Evolutionary conservation across 2,888 invertebrate genomes (phyloP), one percentile per base, ranked within the genome.

Genomic region (Ceriagrion tenellum): DNA sequence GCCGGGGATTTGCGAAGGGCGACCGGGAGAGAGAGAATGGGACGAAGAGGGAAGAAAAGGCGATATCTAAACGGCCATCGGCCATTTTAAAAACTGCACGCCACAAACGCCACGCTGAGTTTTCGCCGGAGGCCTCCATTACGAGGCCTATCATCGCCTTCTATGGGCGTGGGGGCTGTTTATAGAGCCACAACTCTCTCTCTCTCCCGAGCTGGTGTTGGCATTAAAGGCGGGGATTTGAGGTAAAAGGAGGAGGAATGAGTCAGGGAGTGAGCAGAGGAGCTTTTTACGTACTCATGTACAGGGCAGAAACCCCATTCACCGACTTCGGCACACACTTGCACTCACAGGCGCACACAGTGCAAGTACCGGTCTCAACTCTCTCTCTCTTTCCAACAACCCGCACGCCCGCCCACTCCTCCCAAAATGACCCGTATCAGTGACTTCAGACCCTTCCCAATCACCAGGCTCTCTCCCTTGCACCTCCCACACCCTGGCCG

Each of bases 181-280:
- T 93, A 93, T 74, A 74, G 93, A 93, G 69, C 93, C 93, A 93
- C 93, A 93, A 93, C 93, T 93, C 93, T 93, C 47, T 74, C 47
- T 74, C 93, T 69, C 26, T 40, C 63, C 59, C 40, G 69, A 3
- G 12, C 81, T 81, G 81, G 35, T 81, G 35, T 81, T 81, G 81
- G 81, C 81, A 81, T 35, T 81, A 81, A 81, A 81, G 30, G 81
- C 6, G n/a, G 26, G 16, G 81, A 35, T 69, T 69, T 69, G 23
- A 10, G 26, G n/a, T 26, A 69, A 69, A 16, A 23, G 81, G 81
- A 26, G n/a, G 8, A 30, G 3, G 30, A 26, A 16, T 12, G 69
- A 0, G 30, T 4, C 30, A 10, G 35, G 35, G 16, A 35, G 13
- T 13, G 81, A n/a, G n/a, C n/a, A n/a, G 30, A 35, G 30, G 12